Evolutionary conservation across 2,113 vertebrate species (phyloP).

Genomic region (Hucho hucho): DNA sequence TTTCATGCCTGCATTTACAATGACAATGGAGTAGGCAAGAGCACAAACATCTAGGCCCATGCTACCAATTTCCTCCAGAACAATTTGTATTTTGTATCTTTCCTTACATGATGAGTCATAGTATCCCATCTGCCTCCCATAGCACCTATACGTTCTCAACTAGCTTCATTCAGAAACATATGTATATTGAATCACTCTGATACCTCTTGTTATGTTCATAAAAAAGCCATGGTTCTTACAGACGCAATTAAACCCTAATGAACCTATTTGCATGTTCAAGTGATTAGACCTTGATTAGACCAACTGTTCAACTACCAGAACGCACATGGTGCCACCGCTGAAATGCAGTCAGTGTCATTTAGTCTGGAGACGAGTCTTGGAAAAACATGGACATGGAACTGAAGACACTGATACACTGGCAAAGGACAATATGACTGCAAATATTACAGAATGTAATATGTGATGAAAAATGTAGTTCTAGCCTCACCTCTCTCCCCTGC

Average conservation of each 20-base stretch:
- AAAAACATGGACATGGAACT: not conserved
- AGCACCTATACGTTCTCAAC: too few species aligned
- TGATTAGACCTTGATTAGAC: slow-evolving; percentile 44
- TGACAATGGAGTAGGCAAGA: too few species aligned
- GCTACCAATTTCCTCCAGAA: not conserved
- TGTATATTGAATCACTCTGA: not conserved
- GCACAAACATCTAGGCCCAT: too few species aligned
- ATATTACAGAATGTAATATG: too few species aligned
- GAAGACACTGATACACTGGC: not conserved
- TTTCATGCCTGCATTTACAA: not conserved
- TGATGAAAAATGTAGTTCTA: too few species aligned
- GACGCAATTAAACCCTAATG: slow-evolving; percentile 14
- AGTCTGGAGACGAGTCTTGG: too few species aligned
- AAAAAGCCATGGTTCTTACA: not conserved
- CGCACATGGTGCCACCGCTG: not conserved
- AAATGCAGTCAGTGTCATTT: not conserved
- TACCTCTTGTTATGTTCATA: slow-evolving; percentile 4
- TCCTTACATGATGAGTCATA: not conserved
- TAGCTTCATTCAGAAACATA: not conserved
- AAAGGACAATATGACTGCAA: too few species aligned
- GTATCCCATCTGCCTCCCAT: too few species aligned
- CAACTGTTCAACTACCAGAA: not conserved
- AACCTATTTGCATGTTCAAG: slow-evolving; percentile 34
- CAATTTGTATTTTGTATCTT: not conserved
- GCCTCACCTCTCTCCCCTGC: too few species aligned